phyloP scores from a whole-genome alignment of 23 tunicate species.

The Phallusia fumigata region DNA sequence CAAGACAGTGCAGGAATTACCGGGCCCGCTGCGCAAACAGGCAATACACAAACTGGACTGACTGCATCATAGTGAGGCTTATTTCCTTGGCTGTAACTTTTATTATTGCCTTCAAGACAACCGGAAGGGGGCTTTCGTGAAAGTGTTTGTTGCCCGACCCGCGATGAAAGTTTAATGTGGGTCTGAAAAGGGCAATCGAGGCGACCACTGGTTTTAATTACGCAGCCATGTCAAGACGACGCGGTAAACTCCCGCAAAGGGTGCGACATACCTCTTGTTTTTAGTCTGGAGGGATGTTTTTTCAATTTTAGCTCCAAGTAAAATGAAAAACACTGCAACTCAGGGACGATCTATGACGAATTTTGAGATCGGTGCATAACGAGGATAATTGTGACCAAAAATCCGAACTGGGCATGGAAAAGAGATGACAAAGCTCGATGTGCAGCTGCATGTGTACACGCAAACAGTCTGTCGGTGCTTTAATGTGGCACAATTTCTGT shows the following conservation, averaged over 20 bases:
- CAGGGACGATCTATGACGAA: too few species aligned
- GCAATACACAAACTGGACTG: background rate
- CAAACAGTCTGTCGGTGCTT: conserved; percentile 1
- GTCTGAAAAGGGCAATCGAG: background rate
- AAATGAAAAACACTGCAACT: too few species aligned
- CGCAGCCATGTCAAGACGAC: background rate
- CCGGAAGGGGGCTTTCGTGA: background rate
- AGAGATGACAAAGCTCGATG: background rate
- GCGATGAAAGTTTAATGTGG: conserved; percentile 6
- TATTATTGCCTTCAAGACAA: background rate
- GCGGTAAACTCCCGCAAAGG: background rate
- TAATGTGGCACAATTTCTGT: conserved; percentile 4
- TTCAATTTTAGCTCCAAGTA: too few species aligned
- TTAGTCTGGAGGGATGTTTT: too few species aligned
- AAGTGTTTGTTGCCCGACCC: background rate
- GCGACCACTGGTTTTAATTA: background rate
- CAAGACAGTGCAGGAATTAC: conserved; percentile 1
- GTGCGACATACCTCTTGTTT: too few species aligned
- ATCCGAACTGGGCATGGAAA: background rate
- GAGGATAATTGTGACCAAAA: background rate
- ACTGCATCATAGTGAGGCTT: background rate
- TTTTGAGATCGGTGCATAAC: too few species aligned
- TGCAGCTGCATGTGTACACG: conserved; percentile 1
- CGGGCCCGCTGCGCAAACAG: background rate
- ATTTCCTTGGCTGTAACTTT: background rate